A percentile compares a stretch with the other conserved stretches of the same genome.
Conservation (phyloP, 2,113 vertebrate genomes). For the Lepus americanus region DNA sequence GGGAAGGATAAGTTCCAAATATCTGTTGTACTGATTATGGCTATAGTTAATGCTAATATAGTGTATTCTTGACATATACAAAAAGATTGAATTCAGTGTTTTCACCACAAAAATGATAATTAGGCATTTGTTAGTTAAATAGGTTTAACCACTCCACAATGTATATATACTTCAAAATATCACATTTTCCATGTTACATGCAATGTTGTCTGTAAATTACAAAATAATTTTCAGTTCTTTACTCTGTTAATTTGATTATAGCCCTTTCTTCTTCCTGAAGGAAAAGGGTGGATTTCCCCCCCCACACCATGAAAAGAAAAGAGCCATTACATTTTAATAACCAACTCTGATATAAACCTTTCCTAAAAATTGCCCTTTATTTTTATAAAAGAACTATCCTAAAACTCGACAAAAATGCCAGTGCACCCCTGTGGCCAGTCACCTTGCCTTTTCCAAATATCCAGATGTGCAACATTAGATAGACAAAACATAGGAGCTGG, state of each 20-base stretch:
- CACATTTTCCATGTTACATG: too few species aligned
- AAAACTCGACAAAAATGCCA: slow-evolving; percentile 21
- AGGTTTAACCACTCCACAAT: too few species aligned
- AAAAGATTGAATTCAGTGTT: too few species aligned
- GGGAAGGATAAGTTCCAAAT: too few species aligned
- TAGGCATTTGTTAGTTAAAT: too few species aligned
- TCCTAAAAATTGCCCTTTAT: neutral
- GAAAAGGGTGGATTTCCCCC: neutral
- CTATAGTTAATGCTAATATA: too few species aligned
- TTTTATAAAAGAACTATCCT: slow-evolving; percentile 10
- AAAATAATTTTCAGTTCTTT: too few species aligned
- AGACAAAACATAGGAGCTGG: slow-evolving; percentile 13
- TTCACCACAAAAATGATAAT: too few species aligned
- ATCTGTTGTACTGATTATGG: too few species aligned
- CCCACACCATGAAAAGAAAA: slow-evolving; percentile 2
- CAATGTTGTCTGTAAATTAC: too few species aligned
- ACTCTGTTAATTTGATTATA: neutral
- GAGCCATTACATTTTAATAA: neutral
- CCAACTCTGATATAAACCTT: neutral
- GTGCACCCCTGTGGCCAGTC: neutral
- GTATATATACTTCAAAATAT: too few species aligned
- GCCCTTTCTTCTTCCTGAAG: neutral
- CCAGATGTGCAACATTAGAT: neutral
- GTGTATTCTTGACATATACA: too few species aligned
- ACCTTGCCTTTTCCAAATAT: slow-evolving; percentile 26